Base-by-base conservation (phyloP, 2,797 vertebrate species). In the Pipistrellus kuhlii region DNA sequence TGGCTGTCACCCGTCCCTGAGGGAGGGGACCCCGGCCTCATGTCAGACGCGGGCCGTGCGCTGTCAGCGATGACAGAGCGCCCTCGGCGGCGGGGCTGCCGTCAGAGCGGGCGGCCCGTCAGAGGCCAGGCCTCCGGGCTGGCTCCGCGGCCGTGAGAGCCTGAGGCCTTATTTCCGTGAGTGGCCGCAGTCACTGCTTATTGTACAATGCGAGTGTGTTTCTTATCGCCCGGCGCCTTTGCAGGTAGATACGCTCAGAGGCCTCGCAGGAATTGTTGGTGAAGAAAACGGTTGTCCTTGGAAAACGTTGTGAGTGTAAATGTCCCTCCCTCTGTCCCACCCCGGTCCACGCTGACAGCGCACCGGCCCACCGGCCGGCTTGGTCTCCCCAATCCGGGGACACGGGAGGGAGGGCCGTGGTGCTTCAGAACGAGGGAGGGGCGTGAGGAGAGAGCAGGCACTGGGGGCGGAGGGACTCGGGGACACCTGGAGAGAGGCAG, bases 1-100 rank as follows among this genome's bases (percentile, higher is more conserved):
- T 90, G 77, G 21, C 10, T 88, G 9, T 90, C 92, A 92, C 95
- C 73, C 94, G 72, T 95, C 83, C 93, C 86, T 92, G 83, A 92
- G 72, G 57, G 44, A 51, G 12, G 87, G 85, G 93, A 72, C 44
- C 4, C 62, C 55, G 84, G 66, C 55, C 57, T 88, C 93, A 87
- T 92, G 93, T 85, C 9, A 38, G 88, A 92, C 82, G 53, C 59
- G 93, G 15, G 18, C 77, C 76, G 11, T 46, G 55, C 90, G 30
- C 18, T 85, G 59, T 90, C 85, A 80, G 85, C 88, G 89, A 66
- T 85, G 68, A 82, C 76, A 72, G 95, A 88, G 44, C 30, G 6
- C 44, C 72, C 89, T 66, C 92, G 93, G 82, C 85, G 90, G 93
- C 89, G 71, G 55, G 46, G 8, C 35, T 92, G 35, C 90, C 76